Evolutionary conservation across 2,888 invertebrate genomes (phyloP), one percentile per base, ranked within the genome.

Genomic region (Tromatobia lineatoria): DNA sequence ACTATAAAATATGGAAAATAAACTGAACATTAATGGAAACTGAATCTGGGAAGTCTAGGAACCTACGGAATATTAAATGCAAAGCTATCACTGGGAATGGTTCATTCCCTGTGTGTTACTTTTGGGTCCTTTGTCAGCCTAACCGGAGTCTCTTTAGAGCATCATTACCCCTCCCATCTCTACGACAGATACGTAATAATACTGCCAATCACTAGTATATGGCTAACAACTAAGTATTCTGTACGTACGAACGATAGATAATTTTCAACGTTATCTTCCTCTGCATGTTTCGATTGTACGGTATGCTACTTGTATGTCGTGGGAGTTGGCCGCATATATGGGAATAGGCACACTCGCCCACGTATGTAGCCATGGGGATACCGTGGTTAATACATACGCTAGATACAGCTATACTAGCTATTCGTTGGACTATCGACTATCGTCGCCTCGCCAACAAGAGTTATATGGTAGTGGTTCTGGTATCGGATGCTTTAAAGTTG

Each of bases 341-440:
- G 29, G 38, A 2, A 18, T 18, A 18, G n/a, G 18, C 15, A 61
- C 38, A 18, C 18, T n/a, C 3, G 38, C 38, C 61, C 61, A 61
- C 61, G 34, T 34, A 18, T 29, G 61, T 10, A 61, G n/a, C 18
- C 61, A 42, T 57, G 66, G 38, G 38, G 8, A 45, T 45, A 38
- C 23, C 25, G 29, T 45, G 57, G 38, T 15, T 67, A 52, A 57
- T 23, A 52, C 25, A 67, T 57, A 23, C 20, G 10, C 23, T 11
- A 45, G 54, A 54, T 57, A 67, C 45, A 54, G 66, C 6, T 45
- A 76, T 67, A 45, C 15, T 13, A 57, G 42, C 7, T 38, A 54
- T n/a, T 42, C 42, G 67, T 66, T 57, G 29, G 13, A 45, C 25
- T 76, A 76, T 76, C 76, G 76, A 76, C 67, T 76, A 76, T 76